phyloP scores from a whole-genome alignment of 2,113 vertebrate species.

The Amia ocellicauda region DNA sequence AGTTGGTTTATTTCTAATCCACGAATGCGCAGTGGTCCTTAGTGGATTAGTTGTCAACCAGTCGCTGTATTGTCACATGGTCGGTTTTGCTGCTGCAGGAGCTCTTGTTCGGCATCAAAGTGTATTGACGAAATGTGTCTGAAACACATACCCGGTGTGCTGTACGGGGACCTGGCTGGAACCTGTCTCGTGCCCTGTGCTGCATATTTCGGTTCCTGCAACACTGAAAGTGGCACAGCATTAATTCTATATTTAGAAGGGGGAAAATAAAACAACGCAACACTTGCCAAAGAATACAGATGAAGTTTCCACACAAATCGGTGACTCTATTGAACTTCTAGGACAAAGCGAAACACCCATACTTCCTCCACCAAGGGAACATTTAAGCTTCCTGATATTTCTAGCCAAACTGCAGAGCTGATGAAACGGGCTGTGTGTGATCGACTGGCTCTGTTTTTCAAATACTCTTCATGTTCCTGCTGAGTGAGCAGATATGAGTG shows the following conservation, averaged over 20 bases:
- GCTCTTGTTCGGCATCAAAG: neutral
- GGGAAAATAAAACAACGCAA: slow-evolving; percentile 22
- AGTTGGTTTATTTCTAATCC: too few species aligned
- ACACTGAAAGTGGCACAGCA: slow-evolving; percentile 34
- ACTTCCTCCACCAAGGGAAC: neutral
- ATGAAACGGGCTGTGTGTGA: too few species aligned
- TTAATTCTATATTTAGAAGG: slow-evolving; percentile 36
- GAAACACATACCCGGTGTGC: neutral
- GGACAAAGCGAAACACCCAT: neutral
- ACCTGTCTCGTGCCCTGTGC: neutral
- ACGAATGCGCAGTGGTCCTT: too few species aligned
- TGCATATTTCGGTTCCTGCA: neutral
- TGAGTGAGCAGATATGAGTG: too few species aligned
- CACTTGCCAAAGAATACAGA: slow-evolving; percentile 22
- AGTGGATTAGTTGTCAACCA: neutral
- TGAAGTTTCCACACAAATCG: slow-evolving; percentile 3
- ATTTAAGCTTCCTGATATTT: too few species aligned
- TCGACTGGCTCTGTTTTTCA: too few species aligned
- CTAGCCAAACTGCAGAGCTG: too few species aligned
- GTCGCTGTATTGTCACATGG: neutral
- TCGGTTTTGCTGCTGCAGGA: neutral
- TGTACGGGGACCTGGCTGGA: neutral
- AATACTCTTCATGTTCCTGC: too few species aligned
- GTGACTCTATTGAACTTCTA: neutral
- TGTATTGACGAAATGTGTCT: neutral